Evolutionary conservation across 2,888 invertebrate species (phyloP).

Genomic region (Nipponacmea schrenckii): DNA sequence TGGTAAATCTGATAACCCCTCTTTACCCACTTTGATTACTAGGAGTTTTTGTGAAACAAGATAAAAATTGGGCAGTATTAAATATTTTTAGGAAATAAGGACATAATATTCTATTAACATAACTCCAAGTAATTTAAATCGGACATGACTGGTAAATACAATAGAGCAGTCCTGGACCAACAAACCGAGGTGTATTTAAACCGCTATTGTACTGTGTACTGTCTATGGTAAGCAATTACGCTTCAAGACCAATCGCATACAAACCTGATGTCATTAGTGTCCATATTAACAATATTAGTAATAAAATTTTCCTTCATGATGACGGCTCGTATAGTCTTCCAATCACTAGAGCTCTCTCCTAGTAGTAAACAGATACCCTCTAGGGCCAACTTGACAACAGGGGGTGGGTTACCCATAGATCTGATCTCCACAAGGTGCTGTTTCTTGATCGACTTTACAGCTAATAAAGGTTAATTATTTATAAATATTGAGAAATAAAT

Average conservation of each 20-base stretch:
- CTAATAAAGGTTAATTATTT: conserved; percentile 69
- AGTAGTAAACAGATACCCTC: conserved; percentile 98
- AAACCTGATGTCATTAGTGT: conserved; percentile 64
- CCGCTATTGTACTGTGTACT: too few relatives aligned
- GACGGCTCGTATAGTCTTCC: conserved; percentile 97
- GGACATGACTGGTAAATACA: too few relatives aligned
- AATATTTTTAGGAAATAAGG: too few relatives aligned
- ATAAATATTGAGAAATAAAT: not conserved
- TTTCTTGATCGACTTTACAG: conserved; percentile 99
- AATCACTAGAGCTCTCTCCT: conserved; percentile 97
- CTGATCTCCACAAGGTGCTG: conserved; percentile 98
- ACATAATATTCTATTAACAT: too few relatives aligned
- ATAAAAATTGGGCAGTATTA: too few relatives aligned
- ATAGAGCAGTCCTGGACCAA: too few relatives aligned
- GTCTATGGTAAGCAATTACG: too few relatives aligned
- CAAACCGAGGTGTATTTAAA: too few relatives aligned
- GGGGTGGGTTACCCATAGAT: conserved; percentile 98
- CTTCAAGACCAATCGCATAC: conserved; percentile 27
- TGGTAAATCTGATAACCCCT: too few relatives aligned
- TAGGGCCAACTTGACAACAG: conserved; percentile 95
- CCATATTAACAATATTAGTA: conserved; percentile 62
- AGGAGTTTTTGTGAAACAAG: too few relatives aligned
- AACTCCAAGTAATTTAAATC: too few relatives aligned
- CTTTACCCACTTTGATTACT: too few relatives aligned
- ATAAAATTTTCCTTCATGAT: conserved; percentile 90